phyloP scores from a whole-genome alignment of 2,797 vertebrate species.

The Pitangus sulphuratus region DNA sequence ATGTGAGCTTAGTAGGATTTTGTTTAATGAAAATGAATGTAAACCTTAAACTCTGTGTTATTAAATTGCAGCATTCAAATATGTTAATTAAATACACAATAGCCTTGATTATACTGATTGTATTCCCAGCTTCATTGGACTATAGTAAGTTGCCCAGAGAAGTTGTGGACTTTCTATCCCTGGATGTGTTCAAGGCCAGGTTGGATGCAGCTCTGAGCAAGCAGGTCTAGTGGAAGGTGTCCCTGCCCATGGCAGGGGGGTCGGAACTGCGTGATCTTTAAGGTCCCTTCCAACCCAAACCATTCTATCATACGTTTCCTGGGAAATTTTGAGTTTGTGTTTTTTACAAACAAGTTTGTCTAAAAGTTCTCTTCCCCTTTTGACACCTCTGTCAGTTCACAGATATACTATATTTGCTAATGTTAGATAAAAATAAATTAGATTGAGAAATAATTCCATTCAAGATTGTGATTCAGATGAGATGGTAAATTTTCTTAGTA shows the following conservation, averaged over 20 bases:
- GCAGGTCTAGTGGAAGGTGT: background rate
- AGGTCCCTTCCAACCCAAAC: background rate
- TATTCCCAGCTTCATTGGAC: background rate
- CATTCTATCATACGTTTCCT: background rate
- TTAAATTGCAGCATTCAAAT: background rate
- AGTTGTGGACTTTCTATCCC: background rate
- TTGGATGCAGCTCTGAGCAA: background rate
- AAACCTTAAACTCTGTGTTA: background rate
- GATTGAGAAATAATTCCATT: background rate
- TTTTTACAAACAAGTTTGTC: background rate
- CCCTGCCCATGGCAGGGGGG: background rate
- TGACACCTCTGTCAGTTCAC: background rate
- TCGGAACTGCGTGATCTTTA: background rate
- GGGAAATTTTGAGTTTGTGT: background rate
- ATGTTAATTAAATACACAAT: background rate
- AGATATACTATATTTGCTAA: background rate
- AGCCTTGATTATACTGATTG: background rate
- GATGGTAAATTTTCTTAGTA: background rate
- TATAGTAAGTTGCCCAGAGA: background rate
- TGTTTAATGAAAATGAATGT: background rate
- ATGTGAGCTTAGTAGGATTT: background rate
- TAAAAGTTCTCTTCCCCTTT: background rate
- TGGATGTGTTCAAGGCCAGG: background rate
- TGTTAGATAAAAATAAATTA: background rate
- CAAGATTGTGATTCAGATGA: background rate